phyloP scores from a whole-genome alignment of 2,113 vertebrate species.

The Ondatra zibethicus region DNA sequence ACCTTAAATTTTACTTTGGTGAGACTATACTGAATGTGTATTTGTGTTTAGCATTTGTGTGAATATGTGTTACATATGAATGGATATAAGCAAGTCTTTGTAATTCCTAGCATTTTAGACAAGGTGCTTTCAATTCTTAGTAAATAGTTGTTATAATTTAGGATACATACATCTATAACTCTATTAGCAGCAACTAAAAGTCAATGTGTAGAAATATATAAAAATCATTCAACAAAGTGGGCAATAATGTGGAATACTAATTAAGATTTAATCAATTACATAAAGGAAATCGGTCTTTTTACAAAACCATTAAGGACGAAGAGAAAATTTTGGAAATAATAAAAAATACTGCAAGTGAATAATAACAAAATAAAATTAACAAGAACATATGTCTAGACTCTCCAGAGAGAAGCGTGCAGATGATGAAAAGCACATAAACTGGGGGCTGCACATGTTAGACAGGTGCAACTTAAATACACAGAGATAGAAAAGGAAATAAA shows the following conservation, averaged over 20 bases:
- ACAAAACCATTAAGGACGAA: not conserved
- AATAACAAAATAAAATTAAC: not conserved
- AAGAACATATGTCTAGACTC: not conserved
- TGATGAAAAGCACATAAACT: not conserved
- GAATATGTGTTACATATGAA: not conserved
- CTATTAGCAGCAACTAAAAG: not conserved
- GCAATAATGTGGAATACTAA: not conserved
- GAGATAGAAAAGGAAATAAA: not conserved
- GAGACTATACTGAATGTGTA: not conserved
- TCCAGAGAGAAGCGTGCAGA: not conserved
- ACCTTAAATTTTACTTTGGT: not conserved
- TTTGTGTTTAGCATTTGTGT: not conserved
- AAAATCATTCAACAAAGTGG: not conserved
- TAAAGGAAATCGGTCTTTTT: not conserved
- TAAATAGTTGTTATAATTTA: not conserved
- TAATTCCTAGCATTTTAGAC: not conserved
- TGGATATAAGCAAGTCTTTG: not conserved
- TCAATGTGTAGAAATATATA: not conserved
- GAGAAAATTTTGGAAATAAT: not conserved
- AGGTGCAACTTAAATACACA: not conserved
- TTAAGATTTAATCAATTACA: not conserved
- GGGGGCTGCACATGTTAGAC: not conserved
- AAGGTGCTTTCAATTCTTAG: not conserved
- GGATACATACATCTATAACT: not conserved
- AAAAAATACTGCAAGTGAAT: not conserved